Conservation (phyloP, 2,888 invertebrate genomes). For the Microctonus brassicae region DNA sequence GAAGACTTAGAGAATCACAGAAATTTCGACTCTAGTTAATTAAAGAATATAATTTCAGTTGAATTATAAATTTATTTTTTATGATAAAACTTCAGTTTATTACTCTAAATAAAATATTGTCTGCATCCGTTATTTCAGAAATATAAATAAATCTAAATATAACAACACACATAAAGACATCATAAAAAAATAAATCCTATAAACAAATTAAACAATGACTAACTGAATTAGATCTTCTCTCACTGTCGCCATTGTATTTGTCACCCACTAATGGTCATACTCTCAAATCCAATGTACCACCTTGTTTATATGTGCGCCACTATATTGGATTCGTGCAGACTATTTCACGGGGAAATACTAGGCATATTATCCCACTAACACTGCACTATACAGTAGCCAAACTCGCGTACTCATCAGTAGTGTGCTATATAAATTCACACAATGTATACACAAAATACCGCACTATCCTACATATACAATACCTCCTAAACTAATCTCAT, state of each 20-base stretch:
- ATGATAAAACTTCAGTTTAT: not conserved
- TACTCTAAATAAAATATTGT: too few species aligned
- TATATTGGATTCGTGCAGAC: not conserved
- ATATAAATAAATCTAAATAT: too few species aligned
- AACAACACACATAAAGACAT: too few species aligned
- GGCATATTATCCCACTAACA: too few species aligned
- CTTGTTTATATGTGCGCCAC: too few species aligned
- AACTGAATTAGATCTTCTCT: not conserved
- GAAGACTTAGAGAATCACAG: too few species aligned
- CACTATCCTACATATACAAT: not conserved
- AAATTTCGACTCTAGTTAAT: too few species aligned
- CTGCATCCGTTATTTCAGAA: too few species aligned
- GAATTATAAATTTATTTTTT: too few species aligned
- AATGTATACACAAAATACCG: not conserved
- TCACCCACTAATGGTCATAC: not conserved
- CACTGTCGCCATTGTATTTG: not conserved
- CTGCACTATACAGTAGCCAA: too few species aligned
- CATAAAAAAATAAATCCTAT: not conserved
- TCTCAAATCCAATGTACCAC: not conserved
- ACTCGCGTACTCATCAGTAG: not conserved
- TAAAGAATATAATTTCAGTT: too few species aligned
- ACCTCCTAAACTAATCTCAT: slow-evolving; percentile 48
- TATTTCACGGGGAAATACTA: too few species aligned
- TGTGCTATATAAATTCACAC: not conserved
- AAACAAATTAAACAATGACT: not conserved